phyloP scores from a whole-genome alignment of 2,888 invertebrate genomes.

The Patella depressa region DNA sequence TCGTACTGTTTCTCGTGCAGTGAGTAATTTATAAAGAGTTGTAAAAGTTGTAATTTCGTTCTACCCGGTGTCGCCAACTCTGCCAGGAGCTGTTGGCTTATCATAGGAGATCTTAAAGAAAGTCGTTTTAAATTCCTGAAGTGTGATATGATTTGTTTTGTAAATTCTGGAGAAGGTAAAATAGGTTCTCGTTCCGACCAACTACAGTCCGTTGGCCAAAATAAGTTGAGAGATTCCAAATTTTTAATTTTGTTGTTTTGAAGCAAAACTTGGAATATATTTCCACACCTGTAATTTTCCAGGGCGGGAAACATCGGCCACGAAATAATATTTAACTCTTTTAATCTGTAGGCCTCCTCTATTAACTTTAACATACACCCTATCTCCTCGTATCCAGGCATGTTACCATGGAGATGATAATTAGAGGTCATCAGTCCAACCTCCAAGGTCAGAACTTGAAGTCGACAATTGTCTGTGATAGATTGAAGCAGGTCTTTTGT shows the following conservation, averaged over 20 bases:
- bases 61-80: conserved; percentile 43
- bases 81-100: conserved; percentile 48
- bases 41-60: conserved; percentile 43
- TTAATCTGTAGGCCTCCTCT: conserved; percentile 50
- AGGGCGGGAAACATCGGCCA: conserved; percentile 57
- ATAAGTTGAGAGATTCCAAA: conserved; percentile 53
- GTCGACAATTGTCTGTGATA: conserved; percentile 49
- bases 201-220: conserved; percentile 44
- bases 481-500: conserved; percentile 42
- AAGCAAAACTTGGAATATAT: conserved; percentile 51
- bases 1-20: conserved; percentile 23
- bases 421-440: conserved; percentile 47
- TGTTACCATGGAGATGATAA: conserved; percentile 35
- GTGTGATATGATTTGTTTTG: conserved; percentile 37
- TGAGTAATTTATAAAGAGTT: conserved; percentile 53
- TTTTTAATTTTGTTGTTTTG: conserved; percentile 48
- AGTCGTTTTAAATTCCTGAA: conserved; percentile 49
- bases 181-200: conserved; percentile 56
- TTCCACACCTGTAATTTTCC: conserved; percentile 32
- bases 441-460: conserved; percentile 55
- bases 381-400: conserved; percentile 41
- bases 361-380: conserved; percentile 47
- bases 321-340: conserved; percentile 47
- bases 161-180: conserved; percentile 42
- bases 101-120: conserved; percentile 55